Evolutionary conservation across 2,888 invertebrate species (phyloP).

Genomic region (Pyrrhosoma nymphula): DNA sequence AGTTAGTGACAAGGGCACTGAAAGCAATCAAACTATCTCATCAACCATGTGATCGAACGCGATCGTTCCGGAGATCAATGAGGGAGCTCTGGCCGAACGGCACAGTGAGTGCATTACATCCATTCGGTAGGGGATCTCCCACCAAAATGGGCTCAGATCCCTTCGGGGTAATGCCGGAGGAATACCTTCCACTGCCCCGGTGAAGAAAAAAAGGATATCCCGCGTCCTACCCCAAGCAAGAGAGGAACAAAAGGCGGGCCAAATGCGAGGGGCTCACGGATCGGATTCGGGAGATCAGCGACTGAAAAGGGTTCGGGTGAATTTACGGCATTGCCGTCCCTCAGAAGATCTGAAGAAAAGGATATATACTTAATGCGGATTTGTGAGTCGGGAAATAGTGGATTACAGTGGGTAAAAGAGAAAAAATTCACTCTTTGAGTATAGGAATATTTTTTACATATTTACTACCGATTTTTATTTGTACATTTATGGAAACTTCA

Average conservation of each 20-base stretch:
- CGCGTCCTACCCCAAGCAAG: neutral
- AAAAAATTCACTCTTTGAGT: neutral
- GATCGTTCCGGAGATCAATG: neutral
- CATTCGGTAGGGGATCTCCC: neutral
- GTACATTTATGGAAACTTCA: too few relatives aligned
- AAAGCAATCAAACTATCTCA: too few relatives aligned
- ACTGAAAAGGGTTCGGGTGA: neutral
- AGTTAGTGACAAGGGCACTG: too few relatives aligned
- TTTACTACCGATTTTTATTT: too few relatives aligned
- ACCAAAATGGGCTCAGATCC: neutral
- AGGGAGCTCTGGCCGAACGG: neutral
- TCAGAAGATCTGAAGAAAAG: neutral
- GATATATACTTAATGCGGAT: neutral
- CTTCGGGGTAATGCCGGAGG: neutral
- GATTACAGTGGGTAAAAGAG: neutral
- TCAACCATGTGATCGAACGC: too few relatives aligned
- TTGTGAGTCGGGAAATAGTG: neutral
- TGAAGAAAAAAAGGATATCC: neutral
- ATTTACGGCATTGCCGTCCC: neutral
- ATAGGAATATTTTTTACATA: neutral
- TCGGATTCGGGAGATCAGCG: neutral
- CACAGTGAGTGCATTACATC: neutral
- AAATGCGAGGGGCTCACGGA: neutral
- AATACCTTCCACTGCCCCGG: neutral
- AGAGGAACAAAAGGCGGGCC: slow-evolving; percentile 1